A percentile compares a stretch with the other conserved stretches of the same genome.
These are phyloP conservation scores for Turritopsis dohrnii DNA, from an alignment of 30 jellyfish, hydroid and myxozoan species.

Conservation along the genomic window DNA sequence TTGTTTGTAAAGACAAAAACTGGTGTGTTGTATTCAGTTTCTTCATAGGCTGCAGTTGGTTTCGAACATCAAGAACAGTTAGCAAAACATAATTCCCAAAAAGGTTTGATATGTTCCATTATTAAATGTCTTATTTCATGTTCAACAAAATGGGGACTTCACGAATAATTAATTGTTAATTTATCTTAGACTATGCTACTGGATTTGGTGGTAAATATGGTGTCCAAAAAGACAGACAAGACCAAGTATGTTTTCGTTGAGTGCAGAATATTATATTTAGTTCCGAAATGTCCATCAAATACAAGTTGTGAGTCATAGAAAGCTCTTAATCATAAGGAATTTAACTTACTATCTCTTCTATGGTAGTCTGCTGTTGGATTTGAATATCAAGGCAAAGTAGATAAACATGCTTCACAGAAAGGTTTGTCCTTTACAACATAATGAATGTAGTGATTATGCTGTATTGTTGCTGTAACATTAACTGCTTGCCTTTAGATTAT, in stretches of 20 bases:
- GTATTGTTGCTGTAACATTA: background rate
- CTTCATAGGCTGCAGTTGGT: conserved; percentile 77
- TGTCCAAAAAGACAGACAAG: conserved; percentile 84
- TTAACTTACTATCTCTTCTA: background rate
- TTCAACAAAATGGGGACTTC: no score
- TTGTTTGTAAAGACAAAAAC: background rate
- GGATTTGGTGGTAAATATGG: conserved; percentile 98
- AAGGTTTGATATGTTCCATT: conserved; percentile 32
- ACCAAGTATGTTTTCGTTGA: conserved; percentile 34
- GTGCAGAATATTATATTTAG: no score
- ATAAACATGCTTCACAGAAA: conserved; percentile 80
- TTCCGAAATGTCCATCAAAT: background rate
- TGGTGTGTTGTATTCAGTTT: background rate
- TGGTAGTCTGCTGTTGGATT: conserved; percentile 72
- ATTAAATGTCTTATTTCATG: background rate
- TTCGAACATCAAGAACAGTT: conserved; percentile 75
- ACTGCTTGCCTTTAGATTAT: conserved; percentile 40
- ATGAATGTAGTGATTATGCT: background rate
- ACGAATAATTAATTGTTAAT: background rate
- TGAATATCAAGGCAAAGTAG: conserved; percentile 74
- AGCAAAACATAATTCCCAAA: conserved; percentile 80
- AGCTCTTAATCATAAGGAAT: no score
- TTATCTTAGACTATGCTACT: conserved; percentile 56
- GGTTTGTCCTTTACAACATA: conserved; percentile 32
- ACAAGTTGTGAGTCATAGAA: no score